phyloP scores from a whole-genome alignment of 2,888 invertebrate genomes.

The Plagodis dolabraria region DNA sequence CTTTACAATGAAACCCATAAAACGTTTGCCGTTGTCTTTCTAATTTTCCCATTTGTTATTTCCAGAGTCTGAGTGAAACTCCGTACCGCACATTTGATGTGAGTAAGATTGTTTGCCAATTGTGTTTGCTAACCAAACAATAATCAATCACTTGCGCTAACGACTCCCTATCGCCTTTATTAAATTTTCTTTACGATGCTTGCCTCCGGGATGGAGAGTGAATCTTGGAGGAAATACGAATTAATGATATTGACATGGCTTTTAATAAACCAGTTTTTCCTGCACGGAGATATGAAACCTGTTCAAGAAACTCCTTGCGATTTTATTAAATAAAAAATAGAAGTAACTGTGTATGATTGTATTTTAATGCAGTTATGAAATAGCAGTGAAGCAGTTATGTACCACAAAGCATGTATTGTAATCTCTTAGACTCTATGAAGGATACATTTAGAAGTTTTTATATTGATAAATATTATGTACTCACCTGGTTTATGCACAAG shows the following conservation, averaged over 20 bases:
- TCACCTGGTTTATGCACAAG: too few species aligned
- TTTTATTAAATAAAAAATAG: too few species aligned
- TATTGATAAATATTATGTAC: too few species aligned
- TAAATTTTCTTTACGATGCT: slow-evolving; percentile 43
- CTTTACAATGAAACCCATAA: too few species aligned
- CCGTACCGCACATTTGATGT: slow-evolving; percentile 65
- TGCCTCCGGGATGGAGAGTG: neutral
- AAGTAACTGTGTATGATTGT: too few species aligned
- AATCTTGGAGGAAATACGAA: slow-evolving; percentile 1
- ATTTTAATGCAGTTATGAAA: too few species aligned
- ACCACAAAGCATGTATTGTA: too few species aligned
- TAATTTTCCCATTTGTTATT: slow-evolving; percentile 23
- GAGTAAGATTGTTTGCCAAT: slow-evolving; percentile 69
- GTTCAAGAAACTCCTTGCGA: too few species aligned
- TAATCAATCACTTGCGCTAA: slow-evolving; percentile 65
- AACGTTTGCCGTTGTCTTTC: neutral
- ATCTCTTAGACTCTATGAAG: too few species aligned
- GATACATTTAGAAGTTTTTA: too few species aligned
- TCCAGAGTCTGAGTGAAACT: slow-evolving; percentile 44
- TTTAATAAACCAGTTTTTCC: neutral
- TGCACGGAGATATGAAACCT: too few species aligned
- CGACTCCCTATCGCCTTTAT: slow-evolving; percentile 46
- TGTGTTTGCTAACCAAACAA: slow-evolving; percentile 67
- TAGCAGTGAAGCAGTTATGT: too few species aligned
- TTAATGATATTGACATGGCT: neutral